These are phyloP conservation scores for Hylomyscus alleni DNA, from an alignment of 2,797 vertebrate species.

Conservation along the genomic window DNA sequence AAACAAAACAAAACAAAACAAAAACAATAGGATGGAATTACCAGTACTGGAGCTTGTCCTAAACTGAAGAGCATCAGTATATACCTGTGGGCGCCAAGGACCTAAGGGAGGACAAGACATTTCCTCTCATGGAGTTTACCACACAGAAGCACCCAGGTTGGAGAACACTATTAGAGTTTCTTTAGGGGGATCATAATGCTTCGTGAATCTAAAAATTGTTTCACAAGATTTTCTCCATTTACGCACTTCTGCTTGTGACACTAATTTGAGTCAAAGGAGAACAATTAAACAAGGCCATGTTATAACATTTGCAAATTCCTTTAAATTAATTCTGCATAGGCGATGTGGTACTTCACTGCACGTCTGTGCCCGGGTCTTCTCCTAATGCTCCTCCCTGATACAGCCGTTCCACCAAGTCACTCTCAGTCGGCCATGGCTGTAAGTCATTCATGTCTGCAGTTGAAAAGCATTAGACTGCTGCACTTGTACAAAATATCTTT, in stretches of 20 bases:
- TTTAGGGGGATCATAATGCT: no score
- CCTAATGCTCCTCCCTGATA: background rate
- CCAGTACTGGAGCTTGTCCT: background rate
- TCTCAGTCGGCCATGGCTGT: accelerated
- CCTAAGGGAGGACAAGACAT: no score
- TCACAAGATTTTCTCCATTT: background rate
- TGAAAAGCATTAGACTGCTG: background rate
- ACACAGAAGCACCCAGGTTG: background rate
- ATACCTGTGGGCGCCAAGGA: background rate
- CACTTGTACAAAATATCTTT: accelerated
- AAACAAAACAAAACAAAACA: no score
- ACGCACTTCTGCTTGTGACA: background rate
- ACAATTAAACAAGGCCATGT: background rate
- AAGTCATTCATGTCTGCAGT: background rate
- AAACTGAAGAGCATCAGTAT: background rate
- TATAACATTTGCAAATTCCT: background rate
- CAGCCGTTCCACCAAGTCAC: background rate
- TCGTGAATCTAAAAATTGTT: background rate
- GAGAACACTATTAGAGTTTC: background rate
- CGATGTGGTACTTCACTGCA: accelerated
- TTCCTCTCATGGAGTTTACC: accelerated
- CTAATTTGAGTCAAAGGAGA: background rate
- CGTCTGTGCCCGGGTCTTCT: background rate
- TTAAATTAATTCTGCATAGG: background rate
- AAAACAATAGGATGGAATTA: background rate